These are phyloP conservation scores for Drosophila sordidapex DNA, from an alignment of 2,888 invertebrate genomes.

Conservation along the genomic window DNA sequence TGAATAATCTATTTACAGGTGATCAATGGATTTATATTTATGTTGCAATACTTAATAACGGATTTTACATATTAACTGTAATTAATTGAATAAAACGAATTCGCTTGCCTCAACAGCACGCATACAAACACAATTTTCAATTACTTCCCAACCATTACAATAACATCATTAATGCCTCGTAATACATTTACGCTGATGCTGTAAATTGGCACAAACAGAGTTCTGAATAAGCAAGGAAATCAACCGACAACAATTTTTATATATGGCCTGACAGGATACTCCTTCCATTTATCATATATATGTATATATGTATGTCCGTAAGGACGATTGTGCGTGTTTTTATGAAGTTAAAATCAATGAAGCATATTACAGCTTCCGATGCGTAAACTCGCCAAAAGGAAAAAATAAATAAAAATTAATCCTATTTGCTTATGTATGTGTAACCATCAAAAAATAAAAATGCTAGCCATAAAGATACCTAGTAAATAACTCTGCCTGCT, in stretches of 20 bases:
- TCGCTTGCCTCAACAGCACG: slow-evolving; percentile 1
- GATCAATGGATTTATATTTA: slow-evolving; percentile 4
- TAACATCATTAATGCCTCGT: slow-evolving; percentile 67
- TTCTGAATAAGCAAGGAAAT: slow-evolving; percentile 55
- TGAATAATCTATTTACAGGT: slow-evolving; percentile 8
- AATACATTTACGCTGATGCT: slow-evolving; percentile 64
- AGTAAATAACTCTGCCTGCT: background rate
- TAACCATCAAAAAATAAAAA: slow-evolving; percentile 15
- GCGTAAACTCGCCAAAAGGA: slow-evolving; percentile 54
- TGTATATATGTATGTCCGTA: slow-evolving; percentile 1
- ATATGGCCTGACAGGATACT: slow-evolving; percentile 27
- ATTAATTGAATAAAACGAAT: slow-evolving; percentile 16
- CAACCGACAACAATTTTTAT: slow-evolving; percentile 47
- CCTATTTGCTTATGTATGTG: slow-evolving; percentile 29
- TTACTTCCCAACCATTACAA: slow-evolving; percentile 29
- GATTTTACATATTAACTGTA: slow-evolving; percentile 14
- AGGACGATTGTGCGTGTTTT: slow-evolving; percentile 6
- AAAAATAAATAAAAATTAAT: slow-evolving; percentile 36
- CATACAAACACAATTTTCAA: slow-evolving; percentile 14
- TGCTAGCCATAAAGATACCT: background rate
- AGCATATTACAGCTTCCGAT: slow-evolving; percentile 69
- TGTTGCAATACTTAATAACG: background rate
- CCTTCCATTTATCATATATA: slow-evolving; percentile 4
- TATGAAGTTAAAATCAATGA: slow-evolving; percentile 71
- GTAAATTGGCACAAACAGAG: slow-evolving; percentile 56